A percentile compares a stretch with the other conserved stretches of the same genome.
Evolutionary conservation across 2,888 invertebrate genomes (phyloP).

Genomic region (Galerucella calmariensis): DNA sequence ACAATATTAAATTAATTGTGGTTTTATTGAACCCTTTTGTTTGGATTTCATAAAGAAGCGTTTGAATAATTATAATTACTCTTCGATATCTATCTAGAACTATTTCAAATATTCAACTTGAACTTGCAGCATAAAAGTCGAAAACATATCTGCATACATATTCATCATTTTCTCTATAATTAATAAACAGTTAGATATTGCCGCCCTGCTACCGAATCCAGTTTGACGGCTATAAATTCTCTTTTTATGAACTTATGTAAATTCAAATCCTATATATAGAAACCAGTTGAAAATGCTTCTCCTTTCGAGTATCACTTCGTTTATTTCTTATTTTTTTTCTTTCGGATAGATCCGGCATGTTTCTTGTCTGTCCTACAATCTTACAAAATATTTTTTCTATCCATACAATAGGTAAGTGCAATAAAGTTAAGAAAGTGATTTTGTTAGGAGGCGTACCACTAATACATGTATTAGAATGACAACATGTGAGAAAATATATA

Average conservation of each 20-base stretch:
- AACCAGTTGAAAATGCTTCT: conserved; percentile 46
- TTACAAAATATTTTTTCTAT: conserved; percentile 36
- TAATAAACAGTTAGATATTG: conserved; percentile 61
- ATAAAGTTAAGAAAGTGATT: conserved; percentile 24
- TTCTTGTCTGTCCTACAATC: conserved; percentile 20
- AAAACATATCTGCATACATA: conserved; percentile 40
- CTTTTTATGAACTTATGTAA: conserved; percentile 60
- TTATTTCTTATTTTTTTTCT: conserved; percentile 14
- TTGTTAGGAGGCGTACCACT: conserved; percentile 23
- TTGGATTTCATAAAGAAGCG: too few relatives aligned
- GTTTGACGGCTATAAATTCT: conserved; percentile 63
- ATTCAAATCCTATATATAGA: conserved; percentile 55
- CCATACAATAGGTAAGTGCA: conserved; percentile 31
- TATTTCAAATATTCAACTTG: conserved; percentile 12
- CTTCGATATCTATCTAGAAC: too few relatives aligned
- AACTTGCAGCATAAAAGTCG: conserved; percentile 18
- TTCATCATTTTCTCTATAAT: conserved; percentile 54
- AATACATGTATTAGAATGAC: conserved; percentile 5
- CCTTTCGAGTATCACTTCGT: conserved; percentile 6
- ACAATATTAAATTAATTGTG: too few relatives aligned
- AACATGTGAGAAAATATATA: conserved; percentile 11
- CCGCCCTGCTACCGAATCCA: conserved; percentile 62
- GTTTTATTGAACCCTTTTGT: too few relatives aligned
- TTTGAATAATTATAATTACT: too few relatives aligned
- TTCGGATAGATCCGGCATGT: conserved; percentile 11